Percentiles rank a stretch among this genome's conserved stretches.
These are phyloP conservation scores for Auanema sp. DNA, from an alignment of 2,888 invertebrate species.

Conservation along the genomic window DNA sequence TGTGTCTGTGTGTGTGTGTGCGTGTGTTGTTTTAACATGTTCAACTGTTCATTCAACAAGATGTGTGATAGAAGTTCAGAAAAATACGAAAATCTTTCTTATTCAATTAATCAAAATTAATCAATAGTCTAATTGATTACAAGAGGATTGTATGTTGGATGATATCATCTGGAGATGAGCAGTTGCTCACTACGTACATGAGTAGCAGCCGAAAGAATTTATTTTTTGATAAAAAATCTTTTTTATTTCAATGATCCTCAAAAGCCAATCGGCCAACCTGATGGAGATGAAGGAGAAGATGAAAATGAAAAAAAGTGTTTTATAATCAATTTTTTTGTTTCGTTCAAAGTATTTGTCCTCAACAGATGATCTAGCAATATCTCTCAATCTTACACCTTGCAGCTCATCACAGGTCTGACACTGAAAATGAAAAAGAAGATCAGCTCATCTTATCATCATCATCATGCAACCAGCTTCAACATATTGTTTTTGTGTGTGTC, in stretches of 20 bases:
- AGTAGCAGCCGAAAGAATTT: constrained; percentile 16
- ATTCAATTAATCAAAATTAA: neutral
- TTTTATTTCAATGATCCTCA: neutral
- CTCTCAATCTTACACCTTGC: too few species aligned
- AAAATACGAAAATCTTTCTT: constrained; percentile 20
- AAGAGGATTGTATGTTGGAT: neutral
- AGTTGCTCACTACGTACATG: constrained; percentile 11
- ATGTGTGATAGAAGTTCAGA: constrained; percentile 5
- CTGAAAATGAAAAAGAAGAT: neutral
- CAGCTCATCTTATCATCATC: neutral
- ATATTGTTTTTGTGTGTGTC: neutral
- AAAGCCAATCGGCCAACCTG: too few species aligned
- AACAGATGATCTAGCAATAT: too few species aligned
- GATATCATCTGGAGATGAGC: neutral
- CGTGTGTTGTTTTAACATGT: too few species aligned
- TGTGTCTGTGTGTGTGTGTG: too few species aligned
- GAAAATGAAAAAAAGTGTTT: constrained; percentile 1
- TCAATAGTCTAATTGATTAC: constrained; percentile 7
- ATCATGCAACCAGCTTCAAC: too few species aligned
- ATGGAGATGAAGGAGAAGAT: too few species aligned
- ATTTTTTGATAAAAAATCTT: constrained; percentile 5
- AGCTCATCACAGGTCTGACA: constrained; percentile 1
- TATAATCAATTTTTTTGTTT: constrained; percentile 10
- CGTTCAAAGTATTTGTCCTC: neutral
- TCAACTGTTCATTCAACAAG: too few species aligned